phyloP scores from a whole-genome alignment of 1,140 invertebrate species.

The Melitaea cinxia region DNA sequence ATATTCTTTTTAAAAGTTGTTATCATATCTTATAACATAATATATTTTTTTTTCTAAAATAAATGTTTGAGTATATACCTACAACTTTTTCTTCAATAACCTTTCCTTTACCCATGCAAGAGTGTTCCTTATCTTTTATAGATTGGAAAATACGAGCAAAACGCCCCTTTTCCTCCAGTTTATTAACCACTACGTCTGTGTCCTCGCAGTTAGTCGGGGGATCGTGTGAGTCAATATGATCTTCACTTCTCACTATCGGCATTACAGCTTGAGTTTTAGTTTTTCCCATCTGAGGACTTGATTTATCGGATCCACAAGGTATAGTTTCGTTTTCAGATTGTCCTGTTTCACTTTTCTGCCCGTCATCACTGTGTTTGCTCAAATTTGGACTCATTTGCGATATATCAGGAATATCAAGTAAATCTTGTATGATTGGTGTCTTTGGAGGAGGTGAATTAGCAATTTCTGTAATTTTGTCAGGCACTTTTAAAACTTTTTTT shows the following conservation, averaged over 20 bases:
- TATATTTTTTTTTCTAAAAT: neutral
- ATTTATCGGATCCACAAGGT: slow-evolving; percentile 74
- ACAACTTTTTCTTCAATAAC: slow-evolving; percentile 70
- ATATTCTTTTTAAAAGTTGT: neutral
- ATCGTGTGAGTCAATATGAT: slow-evolving; percentile 62
- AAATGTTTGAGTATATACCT: slow-evolving; percentile 53
- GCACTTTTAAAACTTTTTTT: slow-evolving; percentile 58
- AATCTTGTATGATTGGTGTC: slow-evolving; percentile 64
- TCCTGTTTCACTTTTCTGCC: slow-evolving; percentile 69
- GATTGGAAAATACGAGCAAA: slow-evolving; percentile 73
- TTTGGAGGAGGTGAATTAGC: slow-evolving; percentile 71
- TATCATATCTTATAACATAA: neutral
- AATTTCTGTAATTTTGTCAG: slow-evolving; percentile 61
- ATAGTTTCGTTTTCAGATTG: slow-evolving; percentile 80
- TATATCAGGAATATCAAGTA: slow-evolving; percentile 69
- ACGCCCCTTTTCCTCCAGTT: slow-evolving; percentile 69
- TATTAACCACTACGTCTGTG: slow-evolving; percentile 64
- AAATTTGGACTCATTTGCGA: slow-evolving; percentile 71
- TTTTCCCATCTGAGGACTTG: slow-evolving; percentile 68
- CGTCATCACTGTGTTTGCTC: slow-evolving; percentile 73
- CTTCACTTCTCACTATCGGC: slow-evolving; percentile 75
- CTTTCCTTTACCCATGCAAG: slow-evolving; percentile 78
- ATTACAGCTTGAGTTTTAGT: slow-evolving; percentile 78
- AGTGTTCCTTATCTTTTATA: slow-evolving; percentile 73
- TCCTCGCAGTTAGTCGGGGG: slow-evolving; percentile 52